Base-by-base conservation (phyloP, 2,888 invertebrate species). In the Atethmia centrago region DNA sequence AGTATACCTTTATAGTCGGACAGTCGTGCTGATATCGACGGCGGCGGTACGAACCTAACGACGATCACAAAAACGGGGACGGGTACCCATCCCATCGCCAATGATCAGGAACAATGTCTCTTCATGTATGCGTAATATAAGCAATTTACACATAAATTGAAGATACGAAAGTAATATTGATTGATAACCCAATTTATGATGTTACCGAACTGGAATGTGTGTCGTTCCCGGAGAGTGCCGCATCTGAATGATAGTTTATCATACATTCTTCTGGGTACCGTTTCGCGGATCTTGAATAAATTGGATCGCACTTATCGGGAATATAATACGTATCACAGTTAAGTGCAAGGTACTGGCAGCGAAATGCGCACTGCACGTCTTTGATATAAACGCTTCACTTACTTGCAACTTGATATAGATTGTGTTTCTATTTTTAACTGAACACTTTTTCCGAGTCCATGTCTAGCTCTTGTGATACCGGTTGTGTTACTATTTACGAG, bases 111-210 rank as follows among this genome's bases (percentile, higher is more conserved):
- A 88, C 82, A 86, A 88, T 83, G 82, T 81, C 73, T 77, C 72
- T 74, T 87, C 86, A 87, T 84, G 82, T 87, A 88, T 85, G 83
- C 74, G 79, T 86, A 84, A 86, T 83, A 88, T 84, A 87, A 86
- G 87, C 82, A 88, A 89, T 90, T 88, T 89, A 82, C 83, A 88
- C 88, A 88, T 88, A 92, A 90, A 90, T 90, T 90, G 86, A 78
- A 88, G 80, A 90, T 88, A 88, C 78, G 86, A 87, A 90, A 90
- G 88, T 90, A 90, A 91, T 93, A 91, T 92, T 93, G 93, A 93
- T 93, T 92, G 92, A 93, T 92, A 89, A 85, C 89, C 89, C 90
- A 92, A 92, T 92, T 91, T 91, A 87, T 84, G 85, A 85, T 86
- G 83, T 82, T 88, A 79, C 81, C 77, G 78, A 88, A 87, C 83